Conservation (phyloP, 2,888 invertebrate genomes). For the Fragum sueziense region DNA sequence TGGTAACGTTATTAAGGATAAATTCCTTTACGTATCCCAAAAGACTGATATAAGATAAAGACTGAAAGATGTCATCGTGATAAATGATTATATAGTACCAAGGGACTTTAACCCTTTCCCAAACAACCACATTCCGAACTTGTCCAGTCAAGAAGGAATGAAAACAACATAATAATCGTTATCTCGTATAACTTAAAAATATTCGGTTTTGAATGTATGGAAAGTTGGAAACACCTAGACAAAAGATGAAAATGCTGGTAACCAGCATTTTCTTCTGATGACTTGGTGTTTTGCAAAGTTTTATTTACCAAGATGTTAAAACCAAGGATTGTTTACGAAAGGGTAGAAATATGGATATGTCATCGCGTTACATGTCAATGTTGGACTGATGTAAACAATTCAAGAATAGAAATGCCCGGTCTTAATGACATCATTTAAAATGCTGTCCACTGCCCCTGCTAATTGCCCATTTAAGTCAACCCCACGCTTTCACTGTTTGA, state of each 20-base stretch:
- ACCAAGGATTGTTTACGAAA: too few relatives aligned
- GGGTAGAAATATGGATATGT: background rate
- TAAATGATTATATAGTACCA: background rate
- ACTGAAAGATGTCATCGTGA: background rate
- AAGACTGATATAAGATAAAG: background rate
- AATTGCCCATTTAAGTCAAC: conserved; percentile 55
- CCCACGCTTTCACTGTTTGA: conserved; percentile 33
- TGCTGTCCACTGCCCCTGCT: background rate
- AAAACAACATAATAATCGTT: too few relatives aligned
- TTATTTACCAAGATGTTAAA: too few relatives aligned
- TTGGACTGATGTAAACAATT: background rate
- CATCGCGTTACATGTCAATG: background rate
- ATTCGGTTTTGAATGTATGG: too few relatives aligned
- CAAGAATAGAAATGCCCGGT: conserved; percentile 11
- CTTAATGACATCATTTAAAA: conserved; percentile 40
- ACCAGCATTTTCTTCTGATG: too few relatives aligned
- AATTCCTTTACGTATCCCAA: background rate
- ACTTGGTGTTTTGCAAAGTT: too few relatives aligned
- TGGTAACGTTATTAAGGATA: too few relatives aligned
- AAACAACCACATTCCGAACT: too few relatives aligned
- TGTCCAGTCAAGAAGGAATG: too few relatives aligned
- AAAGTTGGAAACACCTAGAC: too few relatives aligned
- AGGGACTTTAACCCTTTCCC: conserved; percentile 10
- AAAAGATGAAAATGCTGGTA: too few relatives aligned
- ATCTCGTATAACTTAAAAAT: too few relatives aligned